Base-by-base conservation (phyloP, 2,888 invertebrate genomes). In the Theretra japonica region DNA sequence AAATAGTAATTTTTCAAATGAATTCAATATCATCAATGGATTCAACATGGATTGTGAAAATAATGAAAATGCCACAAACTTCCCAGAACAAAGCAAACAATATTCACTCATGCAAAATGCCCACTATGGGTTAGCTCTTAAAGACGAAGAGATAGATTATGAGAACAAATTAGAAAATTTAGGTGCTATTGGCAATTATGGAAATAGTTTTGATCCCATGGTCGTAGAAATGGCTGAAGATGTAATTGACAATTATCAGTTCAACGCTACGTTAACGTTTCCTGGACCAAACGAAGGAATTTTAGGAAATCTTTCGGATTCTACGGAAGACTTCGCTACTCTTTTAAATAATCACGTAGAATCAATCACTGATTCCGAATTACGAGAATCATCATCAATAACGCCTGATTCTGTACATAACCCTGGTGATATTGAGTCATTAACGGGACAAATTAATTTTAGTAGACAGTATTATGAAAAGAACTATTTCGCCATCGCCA, bases 21-120 rank as follows among this genome's bases (percentile, higher is more conserved):
- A 96, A 73, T 97, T 97, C 86, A 93, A 96, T 59, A 95, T 97
- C 70, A 95, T 97, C 19, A 96, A 96, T 81, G 96, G 96, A 78
- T 96, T 96, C 75, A 96, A 96, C 75, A 97, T 97, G 96, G 97
- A 97, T 75, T 97, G 97, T 83, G 97, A 97, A 88, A 96, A 96
- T 50, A 96, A 96, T 75, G 97, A 97, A 82, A 94, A 92, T 75
- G 87, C 91, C 33, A 82, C 91, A 60, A 93, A 89, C 75, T 94
- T 94, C 74, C 89, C 94, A 5, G 94, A 95, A 90, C 91, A 95
- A 91, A 95, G 94, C 75, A 97, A 97, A 88, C 96, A 97, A 86
- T 97, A 97, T 92, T 97, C 97, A 7, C 94, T 97, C 73, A 95
- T 97, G 86, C 97, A 97, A 88, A 98, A 97, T 88, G 97, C 97